Conservation (phyloP, 2,113 vertebrate genomes). For the Pyrgilauda ruficollis region DNA sequence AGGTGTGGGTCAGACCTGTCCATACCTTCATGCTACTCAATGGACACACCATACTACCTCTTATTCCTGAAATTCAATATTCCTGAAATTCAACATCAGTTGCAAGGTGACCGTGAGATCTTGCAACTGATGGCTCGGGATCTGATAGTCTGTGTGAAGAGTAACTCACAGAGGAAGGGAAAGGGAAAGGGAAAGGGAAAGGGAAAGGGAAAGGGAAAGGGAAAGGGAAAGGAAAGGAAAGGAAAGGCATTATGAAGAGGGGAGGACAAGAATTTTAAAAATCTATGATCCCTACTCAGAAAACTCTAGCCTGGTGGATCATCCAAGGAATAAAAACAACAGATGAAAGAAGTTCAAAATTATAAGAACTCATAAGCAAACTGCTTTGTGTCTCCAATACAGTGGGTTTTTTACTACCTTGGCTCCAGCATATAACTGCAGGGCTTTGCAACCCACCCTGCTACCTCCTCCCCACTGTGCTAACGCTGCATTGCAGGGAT, state of each 20-base stretch:
- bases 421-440: neutral
- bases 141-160: neutral
- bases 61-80: neutral
- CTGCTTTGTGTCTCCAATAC: neutral
- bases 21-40: rapidly evolving
- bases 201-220: no score
- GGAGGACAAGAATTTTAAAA: neutral
- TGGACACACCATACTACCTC: neutral
- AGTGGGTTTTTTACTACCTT: neutral
- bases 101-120: neutral
- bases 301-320: neutral
- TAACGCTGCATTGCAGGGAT: neutral
- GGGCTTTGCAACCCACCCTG: neutral
- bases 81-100: neutral
- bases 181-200: no score
- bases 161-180: neutral
- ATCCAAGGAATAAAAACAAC: neutral
- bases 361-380: neutral
- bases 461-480: rapidly evolving
- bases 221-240: no score
- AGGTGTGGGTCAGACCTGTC: neutral
- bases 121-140: neutral
- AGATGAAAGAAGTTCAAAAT: neutral
- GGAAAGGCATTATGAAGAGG: neutral
- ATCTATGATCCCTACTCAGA: neutral